Conservation (phyloP, 2,113 vertebrate species). For the Monopterus albus region DNA sequence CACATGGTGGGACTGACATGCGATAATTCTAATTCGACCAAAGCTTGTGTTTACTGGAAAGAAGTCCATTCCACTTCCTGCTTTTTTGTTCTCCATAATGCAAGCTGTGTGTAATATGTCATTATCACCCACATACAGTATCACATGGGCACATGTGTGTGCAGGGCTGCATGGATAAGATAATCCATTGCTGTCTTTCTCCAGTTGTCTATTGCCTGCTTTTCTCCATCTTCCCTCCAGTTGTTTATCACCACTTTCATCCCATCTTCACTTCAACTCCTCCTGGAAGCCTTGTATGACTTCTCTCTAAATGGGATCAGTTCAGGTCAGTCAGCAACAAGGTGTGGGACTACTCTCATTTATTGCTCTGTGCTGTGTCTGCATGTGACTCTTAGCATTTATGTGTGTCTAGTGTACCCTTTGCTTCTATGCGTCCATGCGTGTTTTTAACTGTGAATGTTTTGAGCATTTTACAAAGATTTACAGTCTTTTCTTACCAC, state of each 20-base stretch:
- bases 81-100: conserved; percentile 3
- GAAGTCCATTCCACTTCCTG: background rate
- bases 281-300: conserved; percentile 68
- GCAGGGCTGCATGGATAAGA: conserved; percentile 51
- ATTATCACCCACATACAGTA: conserved; percentile 18
- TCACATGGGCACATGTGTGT: conserved; percentile 7
- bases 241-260: conserved; percentile 72
- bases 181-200: conserved; percentile 49
- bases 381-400: conserved; percentile 7
- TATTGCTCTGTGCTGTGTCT: conserved; percentile 21
- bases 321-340: conserved; percentile 79
- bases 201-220: conserved; percentile 44
- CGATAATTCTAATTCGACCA: background rate
- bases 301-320: conserved; percentile 70
- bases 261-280: conserved; percentile 69
- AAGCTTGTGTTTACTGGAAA: background rate
- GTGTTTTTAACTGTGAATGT: conserved; percentile 3
- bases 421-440: conserved; percentile 1
- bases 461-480: background rate
- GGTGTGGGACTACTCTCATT: conserved; percentile 48
- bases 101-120: conserved; percentile 26
- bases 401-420: conserved; percentile 10
- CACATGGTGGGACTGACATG: too few species aligned
- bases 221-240: conserved; percentile 66
- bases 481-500: too few species aligned